Evolutionary conservation across 1,140 invertebrate species (phyloP).

Genomic region (Prorops nasuta): DNA sequence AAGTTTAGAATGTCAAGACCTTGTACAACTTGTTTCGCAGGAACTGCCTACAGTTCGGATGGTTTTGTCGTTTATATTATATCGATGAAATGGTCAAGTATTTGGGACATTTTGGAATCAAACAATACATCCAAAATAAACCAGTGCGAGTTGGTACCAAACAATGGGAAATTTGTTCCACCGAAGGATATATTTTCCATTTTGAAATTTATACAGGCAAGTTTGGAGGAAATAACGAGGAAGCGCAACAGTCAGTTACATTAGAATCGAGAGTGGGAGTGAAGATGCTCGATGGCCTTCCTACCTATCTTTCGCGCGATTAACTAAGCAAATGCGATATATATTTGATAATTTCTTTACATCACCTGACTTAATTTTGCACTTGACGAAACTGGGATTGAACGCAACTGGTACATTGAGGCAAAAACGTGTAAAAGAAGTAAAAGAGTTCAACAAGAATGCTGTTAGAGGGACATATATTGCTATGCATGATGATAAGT

Average conservation of each 20-base stretch:
- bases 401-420: neutral
- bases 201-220: neutral
- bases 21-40: neutral
- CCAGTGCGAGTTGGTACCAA: neutral
- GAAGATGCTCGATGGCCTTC: neutral
- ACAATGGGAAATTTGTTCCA: neutral
- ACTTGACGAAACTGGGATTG: neutral
- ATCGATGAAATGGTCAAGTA: constrained; percentile 3
- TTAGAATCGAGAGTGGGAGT: neutral
- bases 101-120: neutral
- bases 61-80: neutral
- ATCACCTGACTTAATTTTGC: neutral
- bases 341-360: neutral
- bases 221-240: neutral
- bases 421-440: neutral
- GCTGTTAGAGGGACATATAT: neutral
- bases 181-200: neutral
- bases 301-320: neutral
- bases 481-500: neutral
- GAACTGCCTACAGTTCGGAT: neutral
- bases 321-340: neutral
- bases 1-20: neutral
- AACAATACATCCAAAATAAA: constrained; percentile 3
- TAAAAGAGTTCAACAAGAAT: neutral
- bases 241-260: neutral